Evolutionary conservation across 2,888 invertebrate species (phyloP), one percentile per base, ranked within the genome.

Genomic region (Andrena marginata): DNA sequence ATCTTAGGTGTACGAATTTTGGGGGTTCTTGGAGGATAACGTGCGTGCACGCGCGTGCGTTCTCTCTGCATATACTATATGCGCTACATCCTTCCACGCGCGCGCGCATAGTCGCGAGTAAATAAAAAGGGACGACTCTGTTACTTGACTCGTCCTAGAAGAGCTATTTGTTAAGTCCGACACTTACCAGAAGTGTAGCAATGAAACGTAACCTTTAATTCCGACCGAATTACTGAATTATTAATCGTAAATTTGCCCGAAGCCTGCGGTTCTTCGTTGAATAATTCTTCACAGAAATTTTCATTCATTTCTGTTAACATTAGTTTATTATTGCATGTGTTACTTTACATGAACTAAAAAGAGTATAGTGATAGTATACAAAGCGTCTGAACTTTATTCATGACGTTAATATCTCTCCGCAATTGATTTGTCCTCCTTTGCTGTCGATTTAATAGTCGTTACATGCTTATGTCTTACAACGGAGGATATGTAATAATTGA

Each of bases 331-430:
- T 20, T 76, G 35, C 31, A n/a, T 49, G 71, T 71, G 62, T 62
- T 71, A 62, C 33, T 71, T 62, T 35, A 68, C 26, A 29, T 69
- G 20, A 64, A 68, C 60, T 71, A 49, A 68, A 51, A 35, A 35
- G 60, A 70, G 3, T 67, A 62, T 20, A 77, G 60, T 62, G 23
- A 77, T 77, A 77, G 65, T 65, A 13, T 65, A 70, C 31, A 67
- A 62, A 62, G 71, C 71, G n/a, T 71, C 67, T 67, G 54, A 70
- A 80, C 51, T 65, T 71, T 67, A 78, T 80, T 77, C 54, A 77
- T 67, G 65, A 49, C 51, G 69, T 78, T 67, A 63, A 69, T 81
- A 56, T 49, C n/a, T 51, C 63, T n/a, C 63, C 67, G 48, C 26
- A 68, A 78, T 31, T 51, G 77, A 64, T 54, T 70, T 64, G 65